A percentile compares a stretch with the other conserved stretches of the same genome.
phyloP scores from a whole-genome alignment of 2,797 vertebrate species.

The Muraenolepis orangiensis region DNA sequence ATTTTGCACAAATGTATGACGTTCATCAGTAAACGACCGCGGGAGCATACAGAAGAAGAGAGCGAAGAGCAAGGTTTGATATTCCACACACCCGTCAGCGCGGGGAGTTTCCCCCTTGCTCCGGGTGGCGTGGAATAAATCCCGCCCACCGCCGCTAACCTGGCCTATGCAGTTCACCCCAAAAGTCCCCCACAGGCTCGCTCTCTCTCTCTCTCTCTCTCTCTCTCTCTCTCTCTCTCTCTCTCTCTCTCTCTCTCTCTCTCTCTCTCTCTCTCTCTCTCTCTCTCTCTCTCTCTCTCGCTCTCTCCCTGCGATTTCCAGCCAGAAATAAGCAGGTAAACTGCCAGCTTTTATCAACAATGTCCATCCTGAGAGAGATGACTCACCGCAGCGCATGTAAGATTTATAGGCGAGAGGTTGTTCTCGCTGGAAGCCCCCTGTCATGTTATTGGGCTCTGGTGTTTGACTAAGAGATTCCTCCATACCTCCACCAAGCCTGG shows the following conservation, averaged over 20 bases:
- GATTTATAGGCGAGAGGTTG: slow-evolving; percentile 29
- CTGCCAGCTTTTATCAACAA: slow-evolving; percentile 57
- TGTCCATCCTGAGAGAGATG: slow-evolving; percentile 53
- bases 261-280: slow-evolving; percentile 22
- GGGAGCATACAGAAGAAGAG: not conserved
- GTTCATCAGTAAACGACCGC: slow-evolving; percentile 31
- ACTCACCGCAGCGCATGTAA: slow-evolving; percentile 49
- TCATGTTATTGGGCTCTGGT: slow-evolving; percentile 36
- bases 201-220: slow-evolving; percentile 23
- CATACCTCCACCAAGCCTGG: slow-evolving; percentile 35
- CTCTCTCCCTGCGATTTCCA: slow-evolving; percentile 11
- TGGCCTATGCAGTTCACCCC: slow-evolving; percentile 43
- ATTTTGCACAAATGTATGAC: not conserved
- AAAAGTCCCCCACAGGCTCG: too few relatives aligned
- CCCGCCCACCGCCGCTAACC: slow-evolving; percentile 51
- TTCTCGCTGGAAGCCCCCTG: slow-evolving; percentile 35
- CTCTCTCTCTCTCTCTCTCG: slow-evolving; percentile 32
- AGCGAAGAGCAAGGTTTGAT: slow-evolving; percentile 27
- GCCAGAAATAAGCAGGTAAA: slow-evolving; percentile 52
- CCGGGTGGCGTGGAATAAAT: slow-evolving; percentile 54
- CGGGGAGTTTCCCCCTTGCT: slow-evolving; percentile 52
- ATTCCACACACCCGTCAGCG: slow-evolving; percentile 44
- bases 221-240: slow-evolving; percentile 26
- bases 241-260: slow-evolving; percentile 29
- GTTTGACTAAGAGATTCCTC: slow-evolving; percentile 50